Conservation (phyloP, 2,113 vertebrate genomes). For the Anarhynchus alexandrinus region DNA sequence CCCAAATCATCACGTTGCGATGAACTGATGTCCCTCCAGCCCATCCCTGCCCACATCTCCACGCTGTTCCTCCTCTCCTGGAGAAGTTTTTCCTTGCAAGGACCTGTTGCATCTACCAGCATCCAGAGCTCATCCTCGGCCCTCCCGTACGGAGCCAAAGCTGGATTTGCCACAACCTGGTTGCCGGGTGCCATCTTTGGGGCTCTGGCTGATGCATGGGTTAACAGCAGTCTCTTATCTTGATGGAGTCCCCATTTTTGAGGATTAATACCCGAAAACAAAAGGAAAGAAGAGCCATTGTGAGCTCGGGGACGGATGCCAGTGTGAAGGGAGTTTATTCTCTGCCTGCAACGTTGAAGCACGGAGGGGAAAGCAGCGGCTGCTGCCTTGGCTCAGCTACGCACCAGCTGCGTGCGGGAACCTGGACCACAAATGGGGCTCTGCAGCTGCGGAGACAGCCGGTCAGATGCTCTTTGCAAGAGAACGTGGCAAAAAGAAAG, state of each 20-base stretch:
- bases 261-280: neutral
- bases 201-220: neutral
- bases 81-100: neutral
- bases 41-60: neutral
- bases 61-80: fast-evolving
- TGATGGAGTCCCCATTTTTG: neutral
- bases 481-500: neutral
- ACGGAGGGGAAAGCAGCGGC: neutral
- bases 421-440: neutral
- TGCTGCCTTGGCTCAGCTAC: neutral
- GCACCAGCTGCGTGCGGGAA: neutral
- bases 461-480: neutral
- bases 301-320: neutral
- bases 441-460: neutral
- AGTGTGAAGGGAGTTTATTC: neutral
- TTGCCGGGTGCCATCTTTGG: neutral
- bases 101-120: neutral
- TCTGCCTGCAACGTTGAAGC: neutral
- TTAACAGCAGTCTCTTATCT: neutral
- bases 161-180: neutral
- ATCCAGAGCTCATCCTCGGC: neutral
- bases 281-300: neutral
- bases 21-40: neutral
- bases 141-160: fast-evolving
- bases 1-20: neutral